phyloP scores from a whole-genome alignment of 2,888 invertebrate species.

The Dascillus cervinus region DNA sequence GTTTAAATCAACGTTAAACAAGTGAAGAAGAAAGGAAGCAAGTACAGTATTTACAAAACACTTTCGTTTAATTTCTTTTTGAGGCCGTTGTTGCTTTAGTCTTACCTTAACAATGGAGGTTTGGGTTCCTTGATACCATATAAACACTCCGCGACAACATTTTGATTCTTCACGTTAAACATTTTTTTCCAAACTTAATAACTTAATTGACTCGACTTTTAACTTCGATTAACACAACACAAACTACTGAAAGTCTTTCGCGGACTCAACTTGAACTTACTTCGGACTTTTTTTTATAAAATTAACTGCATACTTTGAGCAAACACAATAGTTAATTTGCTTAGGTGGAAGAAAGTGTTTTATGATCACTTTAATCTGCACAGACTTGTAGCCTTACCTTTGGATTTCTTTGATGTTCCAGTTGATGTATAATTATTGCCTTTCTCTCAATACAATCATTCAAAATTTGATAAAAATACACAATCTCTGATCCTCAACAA shows the following conservation, averaged over 20 bases:
- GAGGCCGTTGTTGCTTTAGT: conserved; percentile 37
- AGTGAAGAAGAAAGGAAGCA: too few relatives aligned
- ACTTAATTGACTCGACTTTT: conserved; percentile 30
- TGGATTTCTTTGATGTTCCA: conserved; percentile 14
- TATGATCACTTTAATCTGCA: conserved; percentile 33
- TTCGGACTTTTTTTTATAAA: conserved; percentile 27
- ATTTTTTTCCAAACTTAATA: conserved; percentile 30
- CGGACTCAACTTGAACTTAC: conserved; percentile 31
- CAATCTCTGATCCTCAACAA: too few relatives aligned
- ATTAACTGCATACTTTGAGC: conserved; percentile 30
- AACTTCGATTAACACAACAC: conserved; percentile 38
- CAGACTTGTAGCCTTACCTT: conserved; percentile 39
- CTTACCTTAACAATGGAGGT: conserved; percentile 41
- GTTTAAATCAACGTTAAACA: too few relatives aligned
- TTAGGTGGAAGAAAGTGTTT: conserved; percentile 36
- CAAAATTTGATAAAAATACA: too few relatives aligned
- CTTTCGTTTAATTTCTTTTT: conserved; percentile 27
- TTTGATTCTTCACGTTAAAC: conserved; percentile 37
- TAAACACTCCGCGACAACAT: conserved; percentile 38
- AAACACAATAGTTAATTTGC: conserved; percentile 36
- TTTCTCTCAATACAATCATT: conserved; percentile 11
- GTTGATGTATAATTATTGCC: conserved; percentile 10
- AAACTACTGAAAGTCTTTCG: conserved; percentile 41
- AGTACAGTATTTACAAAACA: conserved; percentile 3
- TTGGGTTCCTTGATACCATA: conserved; percentile 38